These are phyloP conservation scores for Coelinius sp. DNA, from an alignment of 2,888 invertebrate species.

Conservation along the genomic window DNA sequence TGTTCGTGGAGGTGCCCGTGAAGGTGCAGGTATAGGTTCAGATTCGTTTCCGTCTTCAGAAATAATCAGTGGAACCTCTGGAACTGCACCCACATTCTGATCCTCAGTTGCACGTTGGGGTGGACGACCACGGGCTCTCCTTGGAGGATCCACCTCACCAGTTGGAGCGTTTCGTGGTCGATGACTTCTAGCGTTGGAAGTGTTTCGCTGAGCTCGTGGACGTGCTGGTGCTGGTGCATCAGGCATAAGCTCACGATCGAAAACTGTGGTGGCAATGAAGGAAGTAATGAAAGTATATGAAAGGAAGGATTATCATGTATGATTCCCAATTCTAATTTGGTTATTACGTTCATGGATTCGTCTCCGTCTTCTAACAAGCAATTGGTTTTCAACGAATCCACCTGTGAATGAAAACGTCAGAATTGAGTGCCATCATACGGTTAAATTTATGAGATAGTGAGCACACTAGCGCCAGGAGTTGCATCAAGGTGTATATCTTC, in stretches of 20 bases:
- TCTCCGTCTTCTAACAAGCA: constrained; percentile 20
- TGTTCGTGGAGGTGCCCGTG: no score
- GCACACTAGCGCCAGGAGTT: constrained; percentile 24
- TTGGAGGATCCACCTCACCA: not conserved
- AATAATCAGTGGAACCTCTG: not conserved
- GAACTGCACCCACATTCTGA: not conserved
- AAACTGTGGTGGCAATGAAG: not conserved
- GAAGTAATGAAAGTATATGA: not conserved
- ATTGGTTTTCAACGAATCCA: constrained; percentile 27
- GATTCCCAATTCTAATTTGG: not conserved
- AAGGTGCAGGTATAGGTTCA: no score
- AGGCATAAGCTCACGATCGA: constrained; percentile 1
- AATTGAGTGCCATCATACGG: not conserved
- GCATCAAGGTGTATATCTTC: constrained; percentile 19
- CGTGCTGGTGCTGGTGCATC: not conserved
- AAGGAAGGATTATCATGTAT: not conserved
- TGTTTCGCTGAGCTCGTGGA: not conserved
- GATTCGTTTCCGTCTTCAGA: not conserved
- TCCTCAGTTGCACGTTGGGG: not conserved
- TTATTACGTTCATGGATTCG: constrained; percentile 24
- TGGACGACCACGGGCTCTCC: not conserved
- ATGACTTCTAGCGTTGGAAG: not conserved
- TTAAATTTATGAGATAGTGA: constrained; percentile 6
- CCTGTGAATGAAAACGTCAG: constrained; percentile 26
- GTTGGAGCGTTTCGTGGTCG: not conserved